Percentiles rank a stretch among this genome's conserved stretches.
Evolutionary conservation across 1,140 invertebrate species (phyloP).

Genomic region (Drosophila sechellia): DNA sequence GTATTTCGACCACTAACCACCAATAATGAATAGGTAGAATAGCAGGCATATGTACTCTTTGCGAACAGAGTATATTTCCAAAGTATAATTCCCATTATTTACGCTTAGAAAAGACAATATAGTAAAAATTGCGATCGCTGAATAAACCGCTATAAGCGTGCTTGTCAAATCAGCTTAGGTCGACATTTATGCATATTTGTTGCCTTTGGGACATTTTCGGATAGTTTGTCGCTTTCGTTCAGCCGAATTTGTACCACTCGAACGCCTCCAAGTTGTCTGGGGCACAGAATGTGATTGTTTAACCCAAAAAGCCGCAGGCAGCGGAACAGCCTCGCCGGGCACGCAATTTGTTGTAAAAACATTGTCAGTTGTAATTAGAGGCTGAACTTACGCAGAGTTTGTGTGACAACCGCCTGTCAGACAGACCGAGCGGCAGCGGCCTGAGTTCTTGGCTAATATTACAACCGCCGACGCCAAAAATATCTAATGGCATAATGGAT

Average conservation of each 20-base stretch:
- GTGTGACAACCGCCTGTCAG: slow-evolving; percentile 71
- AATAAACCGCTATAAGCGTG: slow-evolving; percentile 35
- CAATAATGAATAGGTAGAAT: no score
- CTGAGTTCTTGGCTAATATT: slow-evolving; percentile 69
- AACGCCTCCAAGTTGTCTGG: slow-evolving; percentile 71
- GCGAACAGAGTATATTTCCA: background rate
- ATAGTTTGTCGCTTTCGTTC: slow-evolving; percentile 31
- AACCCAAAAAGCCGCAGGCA: slow-evolving; percentile 65
- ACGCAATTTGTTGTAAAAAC: slow-evolving; percentile 82
- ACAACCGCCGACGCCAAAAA: slow-evolving; percentile 53
- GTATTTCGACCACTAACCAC: no score
- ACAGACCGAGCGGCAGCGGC: slow-evolving; percentile 34
- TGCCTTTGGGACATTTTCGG: slow-evolving; percentile 19
- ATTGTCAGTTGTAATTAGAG: slow-evolving; percentile 79
- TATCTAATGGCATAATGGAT: slow-evolving; percentile 6
- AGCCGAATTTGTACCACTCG: slow-evolving; percentile 75
- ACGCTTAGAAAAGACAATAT: slow-evolving; percentile 6
- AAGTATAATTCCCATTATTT: slow-evolving; percentile 10
- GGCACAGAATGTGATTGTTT: slow-evolving; percentile 74
- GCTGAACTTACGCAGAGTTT: slow-evolving; percentile 51
- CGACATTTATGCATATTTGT: slow-evolving; percentile 25
- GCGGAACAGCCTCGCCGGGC: slow-evolving; percentile 30
- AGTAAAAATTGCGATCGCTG: slow-evolving; percentile 23
- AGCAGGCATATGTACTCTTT: background rate
- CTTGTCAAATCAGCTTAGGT: slow-evolving; percentile 69